A percentile compares a stretch with the other conserved stretches of the same genome.
These are phyloP conservation scores for Lycocorax pyrrhopterus DNA, from an alignment of 2,113 vertebrate species.

Conservation along the genomic window DNA sequence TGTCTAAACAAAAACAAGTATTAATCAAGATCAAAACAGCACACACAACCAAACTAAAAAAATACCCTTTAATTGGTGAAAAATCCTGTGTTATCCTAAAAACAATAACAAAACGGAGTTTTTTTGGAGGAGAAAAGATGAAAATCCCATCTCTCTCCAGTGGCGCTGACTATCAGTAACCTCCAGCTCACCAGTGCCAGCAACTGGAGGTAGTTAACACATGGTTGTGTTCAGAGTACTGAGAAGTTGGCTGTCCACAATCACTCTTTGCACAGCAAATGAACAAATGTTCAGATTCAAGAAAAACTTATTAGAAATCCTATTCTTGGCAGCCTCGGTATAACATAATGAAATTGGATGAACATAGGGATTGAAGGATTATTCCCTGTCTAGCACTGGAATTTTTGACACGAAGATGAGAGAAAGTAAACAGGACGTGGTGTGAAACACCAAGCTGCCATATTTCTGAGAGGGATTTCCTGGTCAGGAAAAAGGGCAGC, in stretches of 20 bases:
- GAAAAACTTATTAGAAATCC: not conserved
- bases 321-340: not conserved
- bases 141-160: not conserved
- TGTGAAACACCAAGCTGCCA: not conserved
- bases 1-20: not conserved
- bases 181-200: not conserved
- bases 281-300: not conserved
- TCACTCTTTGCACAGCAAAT: not conserved
- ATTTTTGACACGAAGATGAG: slow-evolving; percentile 44
- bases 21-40: not conserved
- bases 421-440: slow-evolving; percentile 63
- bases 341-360: not conserved
- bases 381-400: slow-evolving; percentile 25
- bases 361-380: not conserved
- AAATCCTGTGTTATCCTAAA: not conserved
- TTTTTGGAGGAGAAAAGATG: not conserved
- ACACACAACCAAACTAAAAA: not conserved
- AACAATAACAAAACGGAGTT: not conserved
- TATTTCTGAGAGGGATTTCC: slow-evolving; percentile 54
- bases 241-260: not conserved
- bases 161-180: not conserved
- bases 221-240: not conserved
- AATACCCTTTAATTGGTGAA: not conserved
- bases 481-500: not conserved
- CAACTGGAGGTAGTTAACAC: not conserved